Evolutionary conservation across 2,888 invertebrate species (phyloP).

Genomic region (Meiosimyza decipiens): DNA sequence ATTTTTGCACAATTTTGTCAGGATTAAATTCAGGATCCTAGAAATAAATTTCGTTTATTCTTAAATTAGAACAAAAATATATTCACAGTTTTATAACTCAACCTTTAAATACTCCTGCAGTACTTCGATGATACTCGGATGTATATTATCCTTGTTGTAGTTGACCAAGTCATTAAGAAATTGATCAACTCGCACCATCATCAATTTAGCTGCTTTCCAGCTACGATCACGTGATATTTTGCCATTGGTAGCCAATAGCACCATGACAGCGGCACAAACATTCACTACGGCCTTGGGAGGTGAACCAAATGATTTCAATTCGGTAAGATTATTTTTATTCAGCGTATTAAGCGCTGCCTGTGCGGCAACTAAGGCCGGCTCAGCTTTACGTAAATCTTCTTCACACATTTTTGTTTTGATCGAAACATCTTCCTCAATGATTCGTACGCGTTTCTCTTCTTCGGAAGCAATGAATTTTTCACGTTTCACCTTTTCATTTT

Average conservation of each 20-base stretch:
- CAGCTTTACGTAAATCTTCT: constrained; percentile 90
- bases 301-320: constrained; percentile 92
- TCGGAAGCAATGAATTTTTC: constrained; percentile 86
- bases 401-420: constrained; percentile 89
- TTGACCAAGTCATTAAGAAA: constrained; percentile 86
- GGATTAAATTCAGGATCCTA: constrained; percentile 84
- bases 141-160: constrained; percentile 95
- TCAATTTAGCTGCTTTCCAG: constrained; percentile 91
- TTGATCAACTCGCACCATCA: constrained; percentile 92
- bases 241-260: constrained; percentile 83
- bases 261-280: constrained; percentile 89
- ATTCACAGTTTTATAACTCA: not conserved
- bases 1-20: constrained; percentile 86
- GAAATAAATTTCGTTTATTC: not conserved
- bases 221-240: constrained; percentile 91
- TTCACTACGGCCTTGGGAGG: constrained; percentile 92
- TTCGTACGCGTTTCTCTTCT: constrained; percentile 90
- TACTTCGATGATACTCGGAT: constrained; percentile 87
- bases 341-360: constrained; percentile 82
- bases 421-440: constrained; percentile 89
- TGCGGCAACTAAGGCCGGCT: constrained; percentile 91
- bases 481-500: constrained; percentile 90
- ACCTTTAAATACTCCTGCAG: constrained; percentile 66
- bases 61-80: not conserved
- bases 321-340: constrained; percentile 95